phyloP scores from a whole-genome alignment of 2,113 vertebrate genomes.

The Pongo abelii region DNA sequence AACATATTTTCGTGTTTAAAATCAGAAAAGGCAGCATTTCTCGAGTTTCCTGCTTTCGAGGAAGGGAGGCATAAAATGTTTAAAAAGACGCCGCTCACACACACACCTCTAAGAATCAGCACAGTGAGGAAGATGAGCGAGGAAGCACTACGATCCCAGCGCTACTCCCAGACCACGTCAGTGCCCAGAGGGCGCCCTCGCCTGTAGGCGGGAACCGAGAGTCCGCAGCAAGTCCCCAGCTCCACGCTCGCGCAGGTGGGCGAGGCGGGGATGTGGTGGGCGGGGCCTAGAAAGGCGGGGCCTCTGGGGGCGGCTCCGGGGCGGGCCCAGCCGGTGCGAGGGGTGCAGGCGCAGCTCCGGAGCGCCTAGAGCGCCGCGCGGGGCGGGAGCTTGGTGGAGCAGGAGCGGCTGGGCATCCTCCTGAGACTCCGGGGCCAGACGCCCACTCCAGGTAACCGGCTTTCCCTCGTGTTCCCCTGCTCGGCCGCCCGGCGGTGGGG shows the following conservation, averaged over 20 bases:
- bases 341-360: fast-evolving
- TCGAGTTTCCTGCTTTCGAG: neutral
- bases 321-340: neutral
- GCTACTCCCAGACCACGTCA: fast-evolving
- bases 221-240: fast-evolving
- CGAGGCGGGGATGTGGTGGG: neutral
- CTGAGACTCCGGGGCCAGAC: fast-evolving
- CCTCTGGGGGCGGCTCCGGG: neutral
- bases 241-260: neutral
- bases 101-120: neutral
- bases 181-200: neutral
- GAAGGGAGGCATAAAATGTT: neutral
- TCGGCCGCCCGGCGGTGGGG: fast-evolving
- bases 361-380: fast-evolving
- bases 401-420: neutral
- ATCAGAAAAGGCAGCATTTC: neutral
- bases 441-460: slow-evolving; percentile 9
- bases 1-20: neutral
- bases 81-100: neutral
- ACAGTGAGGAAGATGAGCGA: neutral
- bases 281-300: neutral
- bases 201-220: fast-evolving
- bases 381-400: fast-evolving
- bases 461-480: fast-evolving
- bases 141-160: fast-evolving